Evolutionary conservation across 2,888 invertebrate species (phyloP).

Genomic region (Euzophera pinguis): DNA sequence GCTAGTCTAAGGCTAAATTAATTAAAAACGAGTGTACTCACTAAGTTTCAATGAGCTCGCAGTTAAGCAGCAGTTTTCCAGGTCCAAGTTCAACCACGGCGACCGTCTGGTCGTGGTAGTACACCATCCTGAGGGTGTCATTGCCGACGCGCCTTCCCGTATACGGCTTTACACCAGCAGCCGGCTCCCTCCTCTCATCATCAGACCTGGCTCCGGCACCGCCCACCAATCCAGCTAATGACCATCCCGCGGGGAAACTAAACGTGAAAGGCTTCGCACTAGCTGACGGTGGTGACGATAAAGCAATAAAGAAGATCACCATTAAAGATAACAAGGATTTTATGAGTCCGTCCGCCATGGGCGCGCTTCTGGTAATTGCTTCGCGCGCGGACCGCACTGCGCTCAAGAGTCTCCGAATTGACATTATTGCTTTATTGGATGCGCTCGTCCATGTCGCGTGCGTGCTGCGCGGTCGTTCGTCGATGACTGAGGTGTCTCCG

Average conservation of each 20-base stretch:
- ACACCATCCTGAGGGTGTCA: constrained; percentile 86
- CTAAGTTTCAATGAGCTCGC: constrained; percentile 93
- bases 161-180: constrained; percentile 77
- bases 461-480: constrained; percentile 40
- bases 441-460: constrained; percentile 46
- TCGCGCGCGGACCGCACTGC: constrained; percentile 66
- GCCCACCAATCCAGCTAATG: constrained; percentile 66
- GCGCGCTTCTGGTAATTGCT: constrained; percentile 58
- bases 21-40: constrained; percentile 75
- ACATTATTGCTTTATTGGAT: constrained; percentile 41
- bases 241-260: constrained; percentile 72
- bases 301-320: constrained; percentile 66
- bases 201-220: constrained; percentile 57
- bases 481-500: constrained; percentile 37
- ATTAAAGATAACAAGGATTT: constrained; percentile 64
- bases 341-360: constrained; percentile 61
- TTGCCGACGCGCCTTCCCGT: constrained; percentile 83
- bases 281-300: constrained; percentile 66
- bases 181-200: constrained; percentile 49
- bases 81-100: constrained; percentile 89
- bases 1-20: not conserved
- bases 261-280: constrained; percentile 72
- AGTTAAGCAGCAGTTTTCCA: constrained; percentile 85
- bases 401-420: constrained; percentile 59
- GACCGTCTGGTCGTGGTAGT: constrained; percentile 90